Percentiles rank a stretch among this genome's conserved stretches.
Conservation (phyloP, 1,140 invertebrate species). For the Brachionus plicatilis region DNA sequence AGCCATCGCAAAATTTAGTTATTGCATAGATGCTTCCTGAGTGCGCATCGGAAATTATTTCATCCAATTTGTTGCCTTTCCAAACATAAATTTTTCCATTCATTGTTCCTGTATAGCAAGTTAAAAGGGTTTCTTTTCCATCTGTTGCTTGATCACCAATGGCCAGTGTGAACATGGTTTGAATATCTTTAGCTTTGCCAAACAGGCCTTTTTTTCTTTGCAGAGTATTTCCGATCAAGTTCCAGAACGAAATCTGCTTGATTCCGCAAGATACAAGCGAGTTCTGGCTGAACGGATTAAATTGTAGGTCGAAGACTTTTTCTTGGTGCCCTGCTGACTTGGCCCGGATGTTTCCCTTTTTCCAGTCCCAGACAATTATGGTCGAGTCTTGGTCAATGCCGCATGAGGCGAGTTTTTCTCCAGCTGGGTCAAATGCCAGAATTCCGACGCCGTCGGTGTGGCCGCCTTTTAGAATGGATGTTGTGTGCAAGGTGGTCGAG, state of each 20-base stretch:
- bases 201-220: constrained; percentile 54
- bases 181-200: constrained; percentile 55
- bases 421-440: constrained; percentile 51
- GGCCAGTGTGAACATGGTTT: constrained; percentile 52
- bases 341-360: constrained; percentile 53
- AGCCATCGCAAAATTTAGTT: constrained; percentile 49
- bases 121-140: not conserved
- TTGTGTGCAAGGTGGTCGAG: constrained; percentile 46
- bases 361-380: constrained; percentile 56
- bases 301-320: constrained; percentile 56
- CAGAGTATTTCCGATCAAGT: constrained; percentile 54
- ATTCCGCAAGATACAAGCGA: constrained; percentile 54
- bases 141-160: constrained; percentile 46
- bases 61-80: constrained; percentile 48
- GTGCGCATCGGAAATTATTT: constrained; percentile 49
- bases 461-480: constrained; percentile 53
- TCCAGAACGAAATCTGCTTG: constrained; percentile 57
- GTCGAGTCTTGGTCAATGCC: constrained; percentile 51
- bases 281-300: constrained; percentile 49
- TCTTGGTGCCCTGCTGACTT: constrained; percentile 41
- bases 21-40: constrained; percentile 52
- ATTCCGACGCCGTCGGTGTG: constrained; percentile 51
- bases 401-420: constrained; percentile 50
- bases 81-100: constrained; percentile 55
- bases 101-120: constrained; percentile 50